Conservation (phyloP, 1,140 invertebrate genomes). For the Zaprionus ghesquierei region DNA sequence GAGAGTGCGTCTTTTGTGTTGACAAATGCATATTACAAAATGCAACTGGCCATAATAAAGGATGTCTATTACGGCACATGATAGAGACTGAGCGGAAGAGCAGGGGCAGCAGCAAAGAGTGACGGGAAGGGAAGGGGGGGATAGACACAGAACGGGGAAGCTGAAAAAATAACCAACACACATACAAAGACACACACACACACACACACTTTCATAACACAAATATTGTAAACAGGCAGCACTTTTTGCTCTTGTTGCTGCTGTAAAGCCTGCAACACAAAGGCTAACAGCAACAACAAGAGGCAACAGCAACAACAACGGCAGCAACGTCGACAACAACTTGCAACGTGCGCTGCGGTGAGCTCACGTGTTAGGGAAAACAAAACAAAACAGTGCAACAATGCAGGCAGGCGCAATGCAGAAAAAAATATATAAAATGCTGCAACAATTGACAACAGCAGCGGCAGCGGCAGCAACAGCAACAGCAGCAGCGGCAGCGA, state of each 20-base stretch:
- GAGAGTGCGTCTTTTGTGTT: constrained; percentile 47
- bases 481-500: constrained; percentile 20
- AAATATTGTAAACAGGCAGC: constrained; percentile 70
- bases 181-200: neutral
- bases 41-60: constrained; percentile 65
- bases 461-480: neutral
- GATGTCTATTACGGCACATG: constrained; percentile 58
- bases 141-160: constrained; percentile 3
- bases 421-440: constrained; percentile 34
- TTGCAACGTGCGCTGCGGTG: constrained; percentile 65
- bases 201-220: constrained; percentile 46
- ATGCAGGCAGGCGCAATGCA: constrained; percentile 67
- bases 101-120: constrained; percentile 1
- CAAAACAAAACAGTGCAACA: constrained; percentile 57
- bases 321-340: constrained; percentile 44
- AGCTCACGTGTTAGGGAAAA: constrained; percentile 67
- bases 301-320: constrained; percentile 45
- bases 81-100: constrained; percentile 1
- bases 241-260: constrained; percentile 54
- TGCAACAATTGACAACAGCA: constrained; percentile 61
- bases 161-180: neutral
- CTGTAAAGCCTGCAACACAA: constrained; percentile 54
- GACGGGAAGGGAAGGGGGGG: too few relatives aligned
- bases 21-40: constrained; percentile 70
- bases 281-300: constrained; percentile 54